Evolutionary conservation across 2,797 vertebrate species (phyloP), one percentile per base, ranked within the genome.

Genomic region (Nannoperca australis): DNA sequence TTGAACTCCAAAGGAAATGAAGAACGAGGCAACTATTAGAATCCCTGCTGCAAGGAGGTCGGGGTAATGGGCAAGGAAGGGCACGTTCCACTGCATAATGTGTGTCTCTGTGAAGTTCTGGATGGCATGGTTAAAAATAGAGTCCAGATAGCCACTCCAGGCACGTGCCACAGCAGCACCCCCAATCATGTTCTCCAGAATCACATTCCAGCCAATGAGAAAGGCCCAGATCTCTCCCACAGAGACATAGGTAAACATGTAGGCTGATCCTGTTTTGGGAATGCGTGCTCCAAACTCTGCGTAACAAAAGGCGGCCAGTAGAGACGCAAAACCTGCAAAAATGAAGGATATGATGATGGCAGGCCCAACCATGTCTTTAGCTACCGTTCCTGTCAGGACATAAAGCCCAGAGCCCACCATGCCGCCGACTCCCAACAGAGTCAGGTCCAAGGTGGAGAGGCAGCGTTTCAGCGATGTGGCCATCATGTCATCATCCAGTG

Each of bases 221-320:
- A 99, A 99, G 65, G 98, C 98, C 98, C 98, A 99, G 61, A 99
- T 86, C 88, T 99, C 98, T 0, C 98, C 98, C 81, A 99, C 95
- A 0, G 97, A 98, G 65, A 99, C 96, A 0, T 99, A 99, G 3
- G 98, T 99, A 91, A 99, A 99, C 96, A 99, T 97, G 88, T 99
- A 99, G 44, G 98, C 98, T 1, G 98, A 99, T 73, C 98, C 98
- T 0, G 97, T 98, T 90, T 97, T 97, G 55, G 98, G 98, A 55
- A 99, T 97, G 0, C 96, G 96, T 0, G 98, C 98, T 15, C 98
- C 98, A 63, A 99, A 99, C 89, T 99, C 98, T 0, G 98, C 97
- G 0, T 99, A 99, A 89, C 98, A 99, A 73, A 99, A 96, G 61
- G 98, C 98, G 0, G 98, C 97, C 91, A 99, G 88, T 32, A 99